These are phyloP conservation scores for Hippoglossus stenolepis DNA, from an alignment of 2,113 vertebrate genomes.

Conservation along the genomic window DNA sequence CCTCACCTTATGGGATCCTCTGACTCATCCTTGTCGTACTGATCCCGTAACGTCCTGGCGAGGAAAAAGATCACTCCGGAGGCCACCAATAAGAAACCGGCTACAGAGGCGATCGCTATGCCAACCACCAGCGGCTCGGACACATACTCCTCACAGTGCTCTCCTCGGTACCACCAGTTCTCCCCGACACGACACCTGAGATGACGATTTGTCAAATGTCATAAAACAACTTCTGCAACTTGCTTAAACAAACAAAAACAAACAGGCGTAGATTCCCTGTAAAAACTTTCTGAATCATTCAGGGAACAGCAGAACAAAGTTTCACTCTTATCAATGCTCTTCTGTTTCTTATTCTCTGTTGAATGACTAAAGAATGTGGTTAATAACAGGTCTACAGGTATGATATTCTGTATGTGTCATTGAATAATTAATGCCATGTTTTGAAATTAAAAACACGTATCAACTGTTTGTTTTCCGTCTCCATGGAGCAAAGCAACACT, in stretches of 20 bases:
- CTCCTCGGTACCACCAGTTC: conserved; percentile 97
- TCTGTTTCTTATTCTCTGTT: background rate
- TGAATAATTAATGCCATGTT: conserved; percentile 21
- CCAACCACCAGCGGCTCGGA: conserved; percentile 93
- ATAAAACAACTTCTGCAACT: background rate
- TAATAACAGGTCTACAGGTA: background rate
- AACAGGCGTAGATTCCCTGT: background rate
- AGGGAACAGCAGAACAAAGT: background rate
- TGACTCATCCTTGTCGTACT: conserved; percentile 87
- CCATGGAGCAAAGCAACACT: conserved; percentile 22
- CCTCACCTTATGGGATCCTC: conserved; percentile 88
- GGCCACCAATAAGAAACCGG: conserved; percentile 90
- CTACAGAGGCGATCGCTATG: conserved; percentile 89
- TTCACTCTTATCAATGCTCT: too few relatives aligned
- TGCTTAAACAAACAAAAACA: background rate
- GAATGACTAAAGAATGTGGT: background rate
- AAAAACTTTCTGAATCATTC: background rate
- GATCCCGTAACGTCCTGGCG: conserved; percentile 87
- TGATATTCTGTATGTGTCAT: background rate
- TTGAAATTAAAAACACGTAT: conserved; percentile 4
- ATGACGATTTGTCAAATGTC: background rate
- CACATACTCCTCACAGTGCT: conserved; percentile 94
- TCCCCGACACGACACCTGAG: conserved; percentile 91
- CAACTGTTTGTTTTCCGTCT: conserved; percentile 40
- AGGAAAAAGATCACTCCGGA: conserved; percentile 91